A percentile compares a stretch with the other conserved stretches of the same genome.
Evolutionary conservation across 2,113 vertebrate genomes (phyloP).

Genomic region (Myotis davidii): DNA sequence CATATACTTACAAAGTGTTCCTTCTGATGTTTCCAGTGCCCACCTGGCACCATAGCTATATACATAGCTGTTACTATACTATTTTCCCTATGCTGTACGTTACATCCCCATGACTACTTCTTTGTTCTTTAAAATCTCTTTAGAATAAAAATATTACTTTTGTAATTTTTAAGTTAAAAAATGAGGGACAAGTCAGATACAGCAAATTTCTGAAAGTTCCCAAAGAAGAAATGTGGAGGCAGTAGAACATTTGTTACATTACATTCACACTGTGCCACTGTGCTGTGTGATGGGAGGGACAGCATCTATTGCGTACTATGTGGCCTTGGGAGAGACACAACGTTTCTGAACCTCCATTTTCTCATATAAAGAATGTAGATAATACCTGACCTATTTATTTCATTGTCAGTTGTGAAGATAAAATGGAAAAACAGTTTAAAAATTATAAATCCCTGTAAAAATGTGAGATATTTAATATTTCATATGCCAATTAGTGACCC

Average conservation of each 20-base stretch:
- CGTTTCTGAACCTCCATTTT: slow-evolving; percentile 26
- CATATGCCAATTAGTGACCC: background rate
- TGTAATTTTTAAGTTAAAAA: slow-evolving; percentile 46
- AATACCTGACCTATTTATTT: slow-evolving; percentile 17
- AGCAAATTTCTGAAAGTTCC: slow-evolving; percentile 53
- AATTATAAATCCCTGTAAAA: slow-evolving; percentile 23
- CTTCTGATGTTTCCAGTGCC: background rate
- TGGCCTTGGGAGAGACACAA: slow-evolving; percentile 55
- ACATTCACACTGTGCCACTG: background rate
- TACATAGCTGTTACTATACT: background rate
- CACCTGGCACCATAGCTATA: background rate
- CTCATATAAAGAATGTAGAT: background rate
- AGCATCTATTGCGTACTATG: background rate
- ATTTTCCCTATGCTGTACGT: background rate
- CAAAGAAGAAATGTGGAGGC: background rate
- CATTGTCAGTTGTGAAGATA: background rate
- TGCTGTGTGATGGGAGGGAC: background rate
- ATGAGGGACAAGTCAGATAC: background rate
- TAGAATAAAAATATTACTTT: slow-evolving; percentile 52
- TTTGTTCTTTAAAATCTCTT: slow-evolving; percentile 51
- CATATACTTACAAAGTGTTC: background rate
- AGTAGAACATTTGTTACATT: slow-evolving; percentile 22
- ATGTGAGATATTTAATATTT: slow-evolving; percentile 17
- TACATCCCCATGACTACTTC: background rate
- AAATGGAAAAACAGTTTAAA: slow-evolving; percentile 49